Evolutionary conservation across 2,113 vertebrate genomes (phyloP).

Genomic region (Ammodramus savannarum): DNA sequence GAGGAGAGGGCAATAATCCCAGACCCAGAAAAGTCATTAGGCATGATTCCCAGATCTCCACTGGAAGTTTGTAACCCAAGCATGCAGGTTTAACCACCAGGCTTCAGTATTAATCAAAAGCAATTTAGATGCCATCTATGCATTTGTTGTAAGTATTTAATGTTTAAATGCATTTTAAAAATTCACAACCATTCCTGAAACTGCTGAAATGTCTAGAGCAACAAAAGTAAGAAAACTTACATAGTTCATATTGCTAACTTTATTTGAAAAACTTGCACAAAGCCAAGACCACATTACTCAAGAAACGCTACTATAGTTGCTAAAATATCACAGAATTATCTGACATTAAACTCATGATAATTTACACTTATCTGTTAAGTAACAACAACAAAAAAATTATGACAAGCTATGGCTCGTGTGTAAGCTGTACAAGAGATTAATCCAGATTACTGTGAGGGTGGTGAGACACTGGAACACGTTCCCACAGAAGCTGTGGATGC

Average conservation of each 20-base stretch:
- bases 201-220: not conserved
- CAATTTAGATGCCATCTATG: not conserved
- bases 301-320: not conserved
- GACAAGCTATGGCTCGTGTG: rapidly evolving
- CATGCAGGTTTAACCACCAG: not conserved
- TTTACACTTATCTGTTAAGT: not conserved
- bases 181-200: not conserved
- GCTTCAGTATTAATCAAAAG: not conserved
- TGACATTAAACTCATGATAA: not conserved
- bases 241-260: not conserved
- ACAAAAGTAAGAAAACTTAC: not conserved
- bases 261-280: rapidly evolving
- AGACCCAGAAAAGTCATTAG: not conserved
- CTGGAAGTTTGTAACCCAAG: not conserved
- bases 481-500: not conserved
- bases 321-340: not conserved
- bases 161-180: not conserved
- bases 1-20: not conserved
- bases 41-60: not conserved
- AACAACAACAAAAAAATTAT: not conserved
- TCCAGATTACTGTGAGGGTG: not conserved
- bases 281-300: rapidly evolving
- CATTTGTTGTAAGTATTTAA: not conserved
- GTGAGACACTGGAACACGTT: not conserved
- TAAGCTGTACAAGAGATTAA: rapidly evolving